Conservation (phyloP, 2,888 invertebrate species). For the Zaprionus obscuricornis region DNA sequence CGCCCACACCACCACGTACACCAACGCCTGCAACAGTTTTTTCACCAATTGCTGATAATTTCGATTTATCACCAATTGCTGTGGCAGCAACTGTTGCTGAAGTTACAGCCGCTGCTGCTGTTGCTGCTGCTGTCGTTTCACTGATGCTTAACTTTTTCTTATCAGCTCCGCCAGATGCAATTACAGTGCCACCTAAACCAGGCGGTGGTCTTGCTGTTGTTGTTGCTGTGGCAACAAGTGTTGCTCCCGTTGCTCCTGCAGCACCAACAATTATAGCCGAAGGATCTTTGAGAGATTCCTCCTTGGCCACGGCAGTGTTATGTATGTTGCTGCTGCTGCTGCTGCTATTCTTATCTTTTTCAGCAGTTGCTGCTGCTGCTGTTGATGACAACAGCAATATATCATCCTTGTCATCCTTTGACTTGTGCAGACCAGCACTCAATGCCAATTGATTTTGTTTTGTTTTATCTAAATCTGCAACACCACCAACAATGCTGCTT, state of each 20-base stretch:
- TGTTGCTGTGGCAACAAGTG: not conserved
- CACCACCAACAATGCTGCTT: conserved; percentile 23
- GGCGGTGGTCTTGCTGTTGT: conserved; percentile 55
- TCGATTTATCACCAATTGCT: conserved; percentile 58
- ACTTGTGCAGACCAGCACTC: conserved; percentile 86
- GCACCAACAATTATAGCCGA: not conserved
- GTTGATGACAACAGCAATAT: conserved; percentile 1
- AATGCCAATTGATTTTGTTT: conserved; percentile 88
- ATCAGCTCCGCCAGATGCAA: too few relatives aligned
- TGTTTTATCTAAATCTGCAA: conserved; percentile 86
- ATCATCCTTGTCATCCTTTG: conserved; percentile 63
- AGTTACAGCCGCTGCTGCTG: conserved; percentile 19
- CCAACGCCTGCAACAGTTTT: conserved; percentile 40
- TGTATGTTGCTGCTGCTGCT: conserved; percentile 35
- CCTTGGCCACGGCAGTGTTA: conserved; percentile 68
- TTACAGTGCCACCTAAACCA: conserved; percentile 58
- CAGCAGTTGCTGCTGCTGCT: conserved; percentile 50
- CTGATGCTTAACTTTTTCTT: conserved; percentile 68
- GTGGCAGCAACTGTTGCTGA: conserved; percentile 24
- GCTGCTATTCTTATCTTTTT: conserved; percentile 68
- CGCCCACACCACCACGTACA: conserved; percentile 40
- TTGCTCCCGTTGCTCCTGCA: conserved; percentile 10
- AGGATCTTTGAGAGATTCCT: conserved; percentile 51
- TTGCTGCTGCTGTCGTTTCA: conserved; percentile 37
- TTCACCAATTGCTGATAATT: conserved; percentile 64